Conservation (phyloP, 2,113 vertebrate genomes). For the Brienomyrus longianalis region DNA sequence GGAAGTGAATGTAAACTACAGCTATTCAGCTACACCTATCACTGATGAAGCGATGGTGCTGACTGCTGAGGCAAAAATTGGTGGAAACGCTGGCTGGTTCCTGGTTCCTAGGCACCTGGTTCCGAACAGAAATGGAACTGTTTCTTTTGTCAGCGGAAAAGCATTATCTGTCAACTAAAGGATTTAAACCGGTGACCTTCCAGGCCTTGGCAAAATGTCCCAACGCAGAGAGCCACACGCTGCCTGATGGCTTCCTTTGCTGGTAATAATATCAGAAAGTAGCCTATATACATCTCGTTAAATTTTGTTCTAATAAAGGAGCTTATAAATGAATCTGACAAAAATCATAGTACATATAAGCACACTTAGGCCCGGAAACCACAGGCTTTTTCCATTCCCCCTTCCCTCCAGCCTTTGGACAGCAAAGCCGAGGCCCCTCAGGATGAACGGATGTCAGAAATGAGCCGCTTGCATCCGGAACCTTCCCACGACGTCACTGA, state of each 20-base stretch:
- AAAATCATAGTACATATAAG: neutral
- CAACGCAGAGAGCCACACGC: neutral
- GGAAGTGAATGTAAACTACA: neutral
- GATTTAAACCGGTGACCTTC: neutral
- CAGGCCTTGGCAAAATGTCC: neutral
- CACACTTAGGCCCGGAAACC: neutral
- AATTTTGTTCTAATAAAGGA: neutral
- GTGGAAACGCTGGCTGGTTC: neutral
- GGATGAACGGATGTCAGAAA: neutral
- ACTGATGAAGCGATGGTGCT: neutral
- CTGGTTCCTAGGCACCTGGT: neutral
- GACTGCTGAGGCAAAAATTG: neutral
- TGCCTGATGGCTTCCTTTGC: neutral
- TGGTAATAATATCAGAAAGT: neutral
- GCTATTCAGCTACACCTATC: neutral
- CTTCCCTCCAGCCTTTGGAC: neutral
- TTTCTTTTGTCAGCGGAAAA: neutral
- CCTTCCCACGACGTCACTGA: conserved; percentile 48
- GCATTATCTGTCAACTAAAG: neutral
- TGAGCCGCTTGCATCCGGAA: conserved; percentile 18
- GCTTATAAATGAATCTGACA: neutral
- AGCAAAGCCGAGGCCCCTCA: neutral
- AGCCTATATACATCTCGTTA: neutral
- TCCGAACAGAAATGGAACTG: neutral
- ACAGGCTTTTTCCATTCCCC: neutral